Percentiles rank a stretch among this genome's conserved stretches.
phyloP scores from a whole-genome alignment of 2,888 invertebrate species.

The Diploptera punctata region DNA sequence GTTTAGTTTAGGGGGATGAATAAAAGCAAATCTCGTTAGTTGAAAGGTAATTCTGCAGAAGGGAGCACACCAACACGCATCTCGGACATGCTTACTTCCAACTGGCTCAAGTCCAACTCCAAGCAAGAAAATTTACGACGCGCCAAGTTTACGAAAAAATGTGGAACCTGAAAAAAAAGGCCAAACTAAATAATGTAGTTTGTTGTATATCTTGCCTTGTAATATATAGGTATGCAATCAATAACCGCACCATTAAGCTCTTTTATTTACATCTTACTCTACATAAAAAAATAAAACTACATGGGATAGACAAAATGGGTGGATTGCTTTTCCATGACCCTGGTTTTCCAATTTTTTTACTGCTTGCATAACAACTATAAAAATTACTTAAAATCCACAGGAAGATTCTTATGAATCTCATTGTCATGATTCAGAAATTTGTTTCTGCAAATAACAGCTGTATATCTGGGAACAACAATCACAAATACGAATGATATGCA shows the following conservation, averaged over 20 bases:
- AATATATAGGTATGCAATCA: background rate
- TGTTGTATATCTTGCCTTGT: background rate
- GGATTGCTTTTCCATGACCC: no score
- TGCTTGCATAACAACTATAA: no score
- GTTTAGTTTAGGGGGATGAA: conserved; percentile 15
- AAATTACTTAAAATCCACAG: no score
- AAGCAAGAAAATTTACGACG: background rate
- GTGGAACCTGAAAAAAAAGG: background rate
- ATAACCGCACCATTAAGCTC: background rate
- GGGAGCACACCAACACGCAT: background rate
- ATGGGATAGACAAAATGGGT: no score
- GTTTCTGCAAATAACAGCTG: no score
- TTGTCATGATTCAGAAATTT: no score
- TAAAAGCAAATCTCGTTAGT: conserved; percentile 25
- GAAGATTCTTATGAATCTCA: no score
- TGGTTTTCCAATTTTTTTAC: no score
- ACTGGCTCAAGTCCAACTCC: background rate
- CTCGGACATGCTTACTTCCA: background rate
- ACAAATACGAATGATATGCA: no score
- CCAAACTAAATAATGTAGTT: background rate
- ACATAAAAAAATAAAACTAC: no score
- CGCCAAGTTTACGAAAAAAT: background rate
- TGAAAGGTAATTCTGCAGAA: conserved; percentile 6
- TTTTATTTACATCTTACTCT: no score
- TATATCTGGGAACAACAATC: no score